Evolutionary conservation across 2,888 invertebrate genomes (phyloP), one percentile per base, ranked within the genome.

Genomic region (Charanyca ferruginea): DNA sequence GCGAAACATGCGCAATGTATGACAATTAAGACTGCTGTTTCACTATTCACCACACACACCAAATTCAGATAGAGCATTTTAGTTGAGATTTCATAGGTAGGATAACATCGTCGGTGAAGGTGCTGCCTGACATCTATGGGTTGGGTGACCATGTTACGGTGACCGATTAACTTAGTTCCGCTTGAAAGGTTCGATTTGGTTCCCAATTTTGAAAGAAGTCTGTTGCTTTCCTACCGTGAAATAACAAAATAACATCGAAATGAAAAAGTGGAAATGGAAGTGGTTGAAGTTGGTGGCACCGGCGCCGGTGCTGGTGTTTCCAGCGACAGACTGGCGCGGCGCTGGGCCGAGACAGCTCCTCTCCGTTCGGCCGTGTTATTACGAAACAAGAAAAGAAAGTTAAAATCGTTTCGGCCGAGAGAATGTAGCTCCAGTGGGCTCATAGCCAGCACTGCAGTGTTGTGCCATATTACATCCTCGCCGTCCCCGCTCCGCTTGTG

Each of bases 311-410:
- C 52, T 70, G 70, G 61, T 64, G 84, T 88, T 87, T 86, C 86
- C 89, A 89, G 86, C 85, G 83, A 67, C 66, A 75, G 76, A 81
- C 67, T 72, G 80, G 72, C 77, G 81, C 80, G 79, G 76, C 80
- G 79, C 80, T 84, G 84, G 70, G 80, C 83, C 87, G 85, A 84
- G 87, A 89, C 86, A 86, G 84, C 87, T 89, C 87, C 85, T 91
- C 89, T 90, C 89, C 85, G 87, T 83, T 91, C 87, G 87, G 86
- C 89, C 91, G 90, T 91, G 79, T 86, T 89, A 90, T 94, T 93
- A 93, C 93, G 93, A 94, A 93, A 94, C 92, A 85, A 89, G 90
- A 94, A 94, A 93, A 88, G 92, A 92, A 94, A 93, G 93, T 92
- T 88, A 89, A 90, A 79, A 87, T 84, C 83, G 89, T 91, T 92